These are phyloP conservation scores for Numenius phaeopus DNA, from an alignment of 2,797 vertebrate species.

Conservation along the genomic window DNA sequence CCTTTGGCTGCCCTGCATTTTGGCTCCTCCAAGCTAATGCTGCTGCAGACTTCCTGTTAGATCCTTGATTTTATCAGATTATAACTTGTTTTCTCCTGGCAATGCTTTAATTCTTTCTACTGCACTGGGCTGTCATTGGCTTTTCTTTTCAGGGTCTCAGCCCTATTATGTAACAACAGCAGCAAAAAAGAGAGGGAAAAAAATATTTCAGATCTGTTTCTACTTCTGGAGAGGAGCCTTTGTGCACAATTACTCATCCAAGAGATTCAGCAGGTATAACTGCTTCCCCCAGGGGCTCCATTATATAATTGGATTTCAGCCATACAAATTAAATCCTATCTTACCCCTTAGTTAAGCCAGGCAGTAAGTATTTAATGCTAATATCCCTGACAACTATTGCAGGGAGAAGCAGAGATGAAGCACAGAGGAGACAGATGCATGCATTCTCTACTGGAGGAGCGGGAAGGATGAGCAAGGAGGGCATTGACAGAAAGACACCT, in stretches of 20 bases:
- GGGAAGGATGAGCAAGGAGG: not conserved
- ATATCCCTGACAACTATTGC: slow-evolving; percentile 76
- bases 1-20: slow-evolving; percentile 63
- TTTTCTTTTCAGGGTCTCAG: slow-evolving; percentile 59
- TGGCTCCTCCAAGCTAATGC: slow-evolving; percentile 57
- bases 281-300: slow-evolving; percentile 73
- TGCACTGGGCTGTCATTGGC: slow-evolving; percentile 11
- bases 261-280: slow-evolving; percentile 78
- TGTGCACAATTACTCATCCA: slow-evolving; percentile 73
- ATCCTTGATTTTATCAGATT: slow-evolving; percentile 67
- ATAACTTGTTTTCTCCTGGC: slow-evolving; percentile 67
- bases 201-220: slow-evolving; percentile 54
- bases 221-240: slow-evolving; percentile 62
- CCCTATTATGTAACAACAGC: slow-evolving; percentile 55
- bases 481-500: not conserved
- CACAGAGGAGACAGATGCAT: slow-evolving; percentile 1
- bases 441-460: not conserved
- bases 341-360: slow-evolving; percentile 78
- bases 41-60: slow-evolving; percentile 67
- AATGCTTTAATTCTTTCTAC: slow-evolving; percentile 50
- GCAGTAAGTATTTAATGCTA: slow-evolving; percentile 79
- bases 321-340: slow-evolving; percentile 79
- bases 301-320: slow-evolving; percentile 80
- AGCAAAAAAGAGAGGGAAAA: not conserved
- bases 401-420: slow-evolving; percentile 52